Base-by-base conservation (phyloP, 2,113 vertebrate genomes). In the Chionis minor region DNA sequence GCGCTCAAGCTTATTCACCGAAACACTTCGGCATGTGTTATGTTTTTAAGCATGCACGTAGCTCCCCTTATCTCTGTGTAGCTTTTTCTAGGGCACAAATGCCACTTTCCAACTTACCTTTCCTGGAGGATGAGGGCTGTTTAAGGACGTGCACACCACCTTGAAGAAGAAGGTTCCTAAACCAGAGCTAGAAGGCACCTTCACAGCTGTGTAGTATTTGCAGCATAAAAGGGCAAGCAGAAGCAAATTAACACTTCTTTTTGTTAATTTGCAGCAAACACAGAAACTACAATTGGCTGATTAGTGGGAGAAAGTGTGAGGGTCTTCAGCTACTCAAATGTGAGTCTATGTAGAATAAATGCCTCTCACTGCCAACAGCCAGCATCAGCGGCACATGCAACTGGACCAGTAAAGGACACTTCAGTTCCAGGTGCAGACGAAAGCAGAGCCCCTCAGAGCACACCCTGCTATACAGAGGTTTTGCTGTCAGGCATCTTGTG, bases 31-130 rank as follows among this genome's bases (percentile, higher is more conserved):
- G 66, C 38, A 40, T 16, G 23, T 35, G 40, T 15, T 38, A 27
- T 18, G 8, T n/a, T 89, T 81, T 55, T 30, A 63, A 81, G 61
- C 12, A 20, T 2, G 18, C 33, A 55, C 2, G 1, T 11, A 62
- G 59, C 45, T 81, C n/a, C 42, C 52, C 52, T 49, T 22, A 14
- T 8, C 38, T 28, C 70, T 32, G 16, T 2, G 30, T 8, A 38
- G 81, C 62, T 88, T 82, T 52, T 92, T 63, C 81, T 52, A n/a
- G 47, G 44, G 23, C 70, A 82, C 44, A 88, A 90, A 63, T 26
- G 40, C 33, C 58, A 16, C 66, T 71, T 58, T 42, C 38, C 51
- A 54, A 83, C 33, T n/a, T 65, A 63, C 21, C 78, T 55, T 69
- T 38, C 70, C 55, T 63, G 30, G 27, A 51, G 51, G 61, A 47